phyloP scores from a whole-genome alignment of 2,797 vertebrate genomes.

The Ceryle rudis region DNA sequence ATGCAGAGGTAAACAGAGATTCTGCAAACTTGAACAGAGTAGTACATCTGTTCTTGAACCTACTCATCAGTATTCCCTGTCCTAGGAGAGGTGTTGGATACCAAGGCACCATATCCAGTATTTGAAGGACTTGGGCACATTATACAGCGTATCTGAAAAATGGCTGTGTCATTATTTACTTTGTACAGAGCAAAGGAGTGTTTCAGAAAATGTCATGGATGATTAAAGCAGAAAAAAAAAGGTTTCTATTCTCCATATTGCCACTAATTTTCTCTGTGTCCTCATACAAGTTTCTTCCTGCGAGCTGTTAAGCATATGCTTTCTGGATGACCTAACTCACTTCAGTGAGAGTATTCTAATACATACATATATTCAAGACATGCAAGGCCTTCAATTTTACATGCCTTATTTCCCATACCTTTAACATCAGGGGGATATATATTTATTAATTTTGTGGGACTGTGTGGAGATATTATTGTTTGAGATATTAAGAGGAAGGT shows the following conservation, averaged over 20 bases:
- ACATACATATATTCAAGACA: neutral
- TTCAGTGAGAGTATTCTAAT: neutral
- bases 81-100: neutral
- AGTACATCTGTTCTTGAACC: neutral
- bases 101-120: neutral
- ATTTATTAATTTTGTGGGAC: neutral
- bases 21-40: neutral
- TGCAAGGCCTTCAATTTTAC: neutral
- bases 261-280: neutral
- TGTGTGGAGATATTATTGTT: neutral
- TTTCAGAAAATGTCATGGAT: conserved; percentile 23
- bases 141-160: neutral
- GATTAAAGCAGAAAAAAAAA: neutral
- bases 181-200: neutral
- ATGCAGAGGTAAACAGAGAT: neutral
- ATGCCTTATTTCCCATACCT: neutral
- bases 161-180: conserved; percentile 25
- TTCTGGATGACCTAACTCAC: neutral
- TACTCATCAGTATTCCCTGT: neutral
- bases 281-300: neutral
- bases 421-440: neutral
- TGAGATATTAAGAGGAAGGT: neutral
- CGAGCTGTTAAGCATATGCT: neutral
- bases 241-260: neutral
- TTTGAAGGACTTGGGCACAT: neutral